Base-by-base conservation (phyloP, 2,113 vertebrate species). In the Indicator indicator region DNA sequence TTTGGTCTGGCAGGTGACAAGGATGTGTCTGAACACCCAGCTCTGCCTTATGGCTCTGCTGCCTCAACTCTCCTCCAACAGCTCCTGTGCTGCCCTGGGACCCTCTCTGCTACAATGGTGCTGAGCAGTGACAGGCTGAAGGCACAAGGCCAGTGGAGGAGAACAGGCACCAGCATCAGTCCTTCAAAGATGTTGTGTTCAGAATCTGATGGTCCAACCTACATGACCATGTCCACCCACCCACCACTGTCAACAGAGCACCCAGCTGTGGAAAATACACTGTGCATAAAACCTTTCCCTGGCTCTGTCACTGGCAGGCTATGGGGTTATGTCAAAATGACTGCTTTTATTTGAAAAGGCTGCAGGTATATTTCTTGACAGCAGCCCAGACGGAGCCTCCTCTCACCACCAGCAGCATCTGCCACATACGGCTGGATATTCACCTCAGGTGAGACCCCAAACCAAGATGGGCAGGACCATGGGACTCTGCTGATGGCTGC, bases 211-310 rank as follows among this genome's bases (percentile, higher is more conserved):
- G 3, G 44, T 52, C 10, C 0, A 0, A 42, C 40, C 62, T 46
- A 30, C 0, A 0, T 0, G 24, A 14, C 60, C 0, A 0, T 1
- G 16, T 11, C 46, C 36, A 27, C 6, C 23, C 27, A 56, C 27
- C 8, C 55, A 56, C 9, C 55, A 56, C 16, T 9, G 28, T 56
- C 50, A 4, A 3, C 28, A 33, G n/a, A 80, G 73, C 9, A 0
- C 27, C 63, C 14, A 9, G 33, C 13, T 60, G 55, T 5, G 52
- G 52, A 11, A 55, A 52, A 68, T 4, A 12, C 36, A 27, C 76
- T 2, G 0, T 0, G 12, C 16, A 3, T 5, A 10, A 36, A 56
- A 7, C 24, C 38, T 36, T 38, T 8, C 73, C 9, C 16, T 9
- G 0, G 0, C 21, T 56, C 88, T 1, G 0, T 3, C 65, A 38